These are phyloP conservation scores for Amblyopsis hoosieri DNA, from an alignment of 2,797 vertebrate genomes.

Conservation along the genomic window DNA sequence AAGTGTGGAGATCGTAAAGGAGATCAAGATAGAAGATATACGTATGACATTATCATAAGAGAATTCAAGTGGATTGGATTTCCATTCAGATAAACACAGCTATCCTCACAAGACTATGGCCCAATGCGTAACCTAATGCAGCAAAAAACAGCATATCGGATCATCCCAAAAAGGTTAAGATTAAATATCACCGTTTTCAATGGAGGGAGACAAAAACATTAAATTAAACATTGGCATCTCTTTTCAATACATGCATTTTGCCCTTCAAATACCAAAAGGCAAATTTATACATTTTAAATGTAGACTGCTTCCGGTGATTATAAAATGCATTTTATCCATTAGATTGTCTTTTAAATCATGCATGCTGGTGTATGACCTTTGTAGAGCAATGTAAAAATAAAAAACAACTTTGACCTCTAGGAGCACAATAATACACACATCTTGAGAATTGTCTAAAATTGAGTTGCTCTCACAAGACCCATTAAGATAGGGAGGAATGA, in stretches of 20 bases:
- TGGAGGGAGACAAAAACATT: background rate
- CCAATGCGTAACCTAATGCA: background rate
- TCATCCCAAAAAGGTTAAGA: background rate
- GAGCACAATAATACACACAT: slow-evolving; percentile 1
- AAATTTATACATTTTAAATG: background rate
- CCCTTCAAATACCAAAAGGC: slow-evolving; percentile 1
- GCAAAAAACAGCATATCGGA: background rate
- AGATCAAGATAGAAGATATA: background rate
- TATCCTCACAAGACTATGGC: background rate
- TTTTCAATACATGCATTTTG: background rate
- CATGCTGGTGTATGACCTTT: slow-evolving; percentile 48
- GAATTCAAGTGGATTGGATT: slow-evolving; percentile 6
- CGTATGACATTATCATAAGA: slow-evolving; percentile 4
- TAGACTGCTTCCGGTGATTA: background rate
- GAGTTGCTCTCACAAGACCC: background rate
- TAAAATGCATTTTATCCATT: background rate
- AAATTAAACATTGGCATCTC: background rate
- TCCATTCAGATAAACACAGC: background rate
- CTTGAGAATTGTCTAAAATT: background rate
- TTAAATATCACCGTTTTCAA: slow-evolving; percentile 4
- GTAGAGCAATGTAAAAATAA: background rate
- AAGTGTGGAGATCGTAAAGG: background rate
- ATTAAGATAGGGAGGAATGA: slow-evolving; percentile 8
- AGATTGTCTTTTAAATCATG: slow-evolving; percentile 44
- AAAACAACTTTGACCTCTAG: background rate